Base-by-base conservation (phyloP, 2,113 vertebrate species). In the Lasiurus borealis region DNA sequence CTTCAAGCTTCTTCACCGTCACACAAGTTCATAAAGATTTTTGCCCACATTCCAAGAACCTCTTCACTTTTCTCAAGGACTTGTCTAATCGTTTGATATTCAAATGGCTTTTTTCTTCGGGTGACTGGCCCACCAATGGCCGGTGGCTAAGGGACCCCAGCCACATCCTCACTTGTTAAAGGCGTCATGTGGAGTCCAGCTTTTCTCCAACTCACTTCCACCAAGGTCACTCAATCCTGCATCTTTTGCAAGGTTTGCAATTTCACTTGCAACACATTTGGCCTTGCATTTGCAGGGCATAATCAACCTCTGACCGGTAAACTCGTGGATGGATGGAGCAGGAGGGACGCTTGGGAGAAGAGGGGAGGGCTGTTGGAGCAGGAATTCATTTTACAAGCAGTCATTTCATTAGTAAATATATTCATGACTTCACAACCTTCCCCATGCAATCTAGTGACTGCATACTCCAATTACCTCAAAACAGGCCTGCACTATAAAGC, bases 191-290 rank as follows among this genome's bases (percentile, higher is more conserved):
- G 29, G 27, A 71, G 59, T 73, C 75, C 69, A 68, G 75, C 69
- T 73, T 72, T 92, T 82, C 76, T 36, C 73, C 31, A 69, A 68
- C 21, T 69, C 64, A 73, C 46, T 88, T 21, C 64, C 71, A 73
- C 71, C 95, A 97, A 97, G 96, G 96, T 95, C 94, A 78, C 78
- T n/a, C 31, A 66, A 92, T 69, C 69, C 81, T 54, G 34, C 64
- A 54, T 57, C 57, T 93, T 96, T 88, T 95, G 96, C 96, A 88
- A 93, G 90, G 85, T 75, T 92, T 88, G 94, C 94, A 93, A 23
- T 95, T 96, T 95, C 93, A 64, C 34, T 92, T 87, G 87, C 81
- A 82, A 93, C 50, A 75, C 68, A 73, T 66, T 90, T 76, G 78
- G 93, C 93, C 83, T 96, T 94, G 85, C 54, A 34, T 69, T 94